Conservation (phyloP, 2,888 invertebrate genomes). For the Oscheius sp. region DNA sequence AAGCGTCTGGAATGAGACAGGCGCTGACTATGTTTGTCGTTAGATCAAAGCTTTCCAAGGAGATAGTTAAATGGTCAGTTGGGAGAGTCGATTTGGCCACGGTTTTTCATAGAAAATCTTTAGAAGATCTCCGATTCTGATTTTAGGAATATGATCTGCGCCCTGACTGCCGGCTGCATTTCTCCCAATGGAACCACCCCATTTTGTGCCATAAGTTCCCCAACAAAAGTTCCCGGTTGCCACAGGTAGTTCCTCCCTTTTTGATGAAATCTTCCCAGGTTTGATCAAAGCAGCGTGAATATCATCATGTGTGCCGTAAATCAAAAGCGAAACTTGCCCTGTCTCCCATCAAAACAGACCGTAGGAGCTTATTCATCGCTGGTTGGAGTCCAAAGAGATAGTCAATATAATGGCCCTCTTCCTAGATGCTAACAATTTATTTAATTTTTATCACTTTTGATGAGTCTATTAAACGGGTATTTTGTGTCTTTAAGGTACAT, state of each 20-base stretch:
- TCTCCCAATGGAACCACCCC: background rate
- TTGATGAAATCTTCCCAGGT: background rate
- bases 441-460: no score
- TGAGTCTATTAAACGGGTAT: no score
- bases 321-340: background rate
- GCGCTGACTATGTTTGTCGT: conserved; percentile 26
- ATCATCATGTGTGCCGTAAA: background rate
- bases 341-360: background rate
- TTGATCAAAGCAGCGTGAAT: conserved; percentile 22
- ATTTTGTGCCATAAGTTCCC: background rate
- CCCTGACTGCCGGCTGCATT: conserved; percentile 7
- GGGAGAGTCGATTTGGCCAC: background rate
- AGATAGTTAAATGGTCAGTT: conserved; percentile 14
- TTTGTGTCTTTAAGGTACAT: no score
- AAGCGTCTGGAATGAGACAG: conserved; percentile 11
- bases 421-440: conserved; percentile 12
- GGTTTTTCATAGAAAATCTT: background rate
- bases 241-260: background rate
- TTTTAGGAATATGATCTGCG: conserved; percentile 9
- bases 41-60: background rate
- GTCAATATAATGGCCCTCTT: conserved; percentile 1
- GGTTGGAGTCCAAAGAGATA: conserved; percentile 12
- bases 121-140: background rate
- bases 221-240: background rate
- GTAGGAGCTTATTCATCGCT: conserved; percentile 8